phyloP scores from a whole-genome alignment of 2,113 vertebrate genomes.

The Eptesicus fuscus region DNA sequence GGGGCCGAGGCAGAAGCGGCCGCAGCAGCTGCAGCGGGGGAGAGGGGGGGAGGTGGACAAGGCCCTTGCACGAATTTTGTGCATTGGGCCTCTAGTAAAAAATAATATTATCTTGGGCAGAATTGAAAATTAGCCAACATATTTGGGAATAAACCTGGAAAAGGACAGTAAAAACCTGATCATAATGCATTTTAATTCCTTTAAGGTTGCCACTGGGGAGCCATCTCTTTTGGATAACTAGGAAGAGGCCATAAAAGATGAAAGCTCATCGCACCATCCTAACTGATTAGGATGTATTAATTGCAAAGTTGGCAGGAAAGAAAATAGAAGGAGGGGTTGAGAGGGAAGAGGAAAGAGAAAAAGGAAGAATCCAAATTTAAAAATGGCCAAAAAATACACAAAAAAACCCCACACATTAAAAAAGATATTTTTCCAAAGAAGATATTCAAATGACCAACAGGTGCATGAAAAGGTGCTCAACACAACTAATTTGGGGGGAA shows the following conservation, averaged over 20 bases:
- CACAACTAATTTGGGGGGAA: neutral
- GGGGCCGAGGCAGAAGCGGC: no score
- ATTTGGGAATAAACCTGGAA: neutral
- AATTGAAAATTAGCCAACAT: neutral
- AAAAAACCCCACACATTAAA: neutral
- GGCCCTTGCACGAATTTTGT: no score
- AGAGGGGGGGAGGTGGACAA: no score
- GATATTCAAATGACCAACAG: neutral
- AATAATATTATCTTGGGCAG: neutral
- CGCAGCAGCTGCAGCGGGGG: no score
- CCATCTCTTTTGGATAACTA: neutral
- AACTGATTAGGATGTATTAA: neutral
- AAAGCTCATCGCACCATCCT: neutral
- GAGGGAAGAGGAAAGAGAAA: neutral
- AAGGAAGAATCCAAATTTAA: neutral
- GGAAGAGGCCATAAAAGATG: neutral
- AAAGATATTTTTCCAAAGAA: neutral
- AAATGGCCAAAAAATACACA: neutral
- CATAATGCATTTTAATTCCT: neutral
- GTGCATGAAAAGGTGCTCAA: neutral
- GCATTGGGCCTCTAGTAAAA: neutral
- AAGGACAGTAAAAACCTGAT: neutral
- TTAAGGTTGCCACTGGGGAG: neutral
- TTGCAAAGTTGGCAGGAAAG: neutral
- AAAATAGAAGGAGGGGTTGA: neutral